phyloP scores from a whole-genome alignment of 2,797 vertebrate species.

The Ctenopoma multispine region DNA sequence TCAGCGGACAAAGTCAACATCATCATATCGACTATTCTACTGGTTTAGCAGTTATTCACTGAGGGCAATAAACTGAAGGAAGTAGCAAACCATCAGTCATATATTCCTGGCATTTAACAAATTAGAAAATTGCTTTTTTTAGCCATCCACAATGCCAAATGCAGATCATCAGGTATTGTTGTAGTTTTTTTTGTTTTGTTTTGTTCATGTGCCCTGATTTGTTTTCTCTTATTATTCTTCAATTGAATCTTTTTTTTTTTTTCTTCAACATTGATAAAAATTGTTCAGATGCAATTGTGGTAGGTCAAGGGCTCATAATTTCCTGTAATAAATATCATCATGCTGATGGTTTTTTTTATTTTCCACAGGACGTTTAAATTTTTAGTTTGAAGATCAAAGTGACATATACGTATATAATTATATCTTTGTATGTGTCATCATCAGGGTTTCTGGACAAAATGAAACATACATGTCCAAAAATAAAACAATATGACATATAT shows the following conservation, averaged over 20 bases:
- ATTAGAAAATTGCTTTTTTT: slow-evolving; percentile 47
- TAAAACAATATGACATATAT: slow-evolving; percentile 74
- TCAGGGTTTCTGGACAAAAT: slow-evolving; percentile 75
- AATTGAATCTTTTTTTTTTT: slow-evolving; percentile 23
- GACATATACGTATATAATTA: slow-evolving; percentile 70
- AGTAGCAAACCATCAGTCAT: slow-evolving; percentile 64
- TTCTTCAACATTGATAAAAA: slow-evolving; percentile 55
- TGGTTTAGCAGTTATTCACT: slow-evolving; percentile 69
- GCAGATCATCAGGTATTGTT: slow-evolving; percentile 70
- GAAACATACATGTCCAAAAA: slow-evolving; percentile 73
- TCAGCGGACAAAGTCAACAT: slow-evolving; percentile 66
- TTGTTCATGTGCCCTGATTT: slow-evolving; percentile 59
- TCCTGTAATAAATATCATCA: slow-evolving; percentile 69
- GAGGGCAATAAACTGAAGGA: slow-evolving; percentile 78
- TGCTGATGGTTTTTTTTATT: slow-evolving; percentile 50
- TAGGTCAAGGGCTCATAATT: slow-evolving; percentile 85
- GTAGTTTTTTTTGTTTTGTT: slow-evolving; percentile 29
- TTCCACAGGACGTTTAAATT: slow-evolving; percentile 70
- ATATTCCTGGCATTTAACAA: slow-evolving; percentile 63
- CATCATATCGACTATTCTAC: slow-evolving; percentile 54
- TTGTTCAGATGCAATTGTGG: slow-evolving; percentile 76
- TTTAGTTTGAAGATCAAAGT: slow-evolving; percentile 60
- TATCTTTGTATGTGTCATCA: slow-evolving; percentile 77
- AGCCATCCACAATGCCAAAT: slow-evolving; percentile 69
- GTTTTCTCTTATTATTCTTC: slow-evolving; percentile 36